A percentile compares a stretch with the other conserved stretches of the same genome.
phyloP scores from a whole-genome alignment of 2,113 vertebrate species.

The Eleginops maclovinus region DNA sequence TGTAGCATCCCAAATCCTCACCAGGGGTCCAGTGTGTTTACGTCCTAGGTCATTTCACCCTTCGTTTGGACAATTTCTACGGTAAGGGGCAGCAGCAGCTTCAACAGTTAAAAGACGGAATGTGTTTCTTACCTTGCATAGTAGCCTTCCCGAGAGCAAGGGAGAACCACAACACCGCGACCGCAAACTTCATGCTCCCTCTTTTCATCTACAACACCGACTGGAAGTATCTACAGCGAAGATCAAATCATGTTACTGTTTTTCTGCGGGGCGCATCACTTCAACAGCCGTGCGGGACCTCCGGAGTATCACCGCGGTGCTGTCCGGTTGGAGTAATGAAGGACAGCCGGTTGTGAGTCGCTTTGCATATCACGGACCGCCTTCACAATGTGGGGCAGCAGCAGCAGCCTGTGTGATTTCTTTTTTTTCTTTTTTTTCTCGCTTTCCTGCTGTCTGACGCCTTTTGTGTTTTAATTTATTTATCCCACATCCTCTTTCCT shows the following conservation, averaged over 20 bases:
- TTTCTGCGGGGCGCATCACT: slow-evolving; percentile 25
- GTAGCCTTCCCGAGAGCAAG: slow-evolving; percentile 59
- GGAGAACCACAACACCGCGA: slow-evolving; percentile 66
- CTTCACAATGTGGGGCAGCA: slow-evolving; percentile 18
- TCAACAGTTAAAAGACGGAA: slow-evolving; percentile 30
- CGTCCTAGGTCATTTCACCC: neutral
- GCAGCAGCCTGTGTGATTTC: slow-evolving; percentile 8
- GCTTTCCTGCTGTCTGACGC: slow-evolving; percentile 18
- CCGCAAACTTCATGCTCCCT: slow-evolving; percentile 77
- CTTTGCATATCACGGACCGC: slow-evolving; percentile 18
- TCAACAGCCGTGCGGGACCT: slow-evolving; percentile 26
- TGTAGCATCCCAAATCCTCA: neutral
- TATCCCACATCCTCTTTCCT: slow-evolving; percentile 29
- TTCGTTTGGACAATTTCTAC: neutral
- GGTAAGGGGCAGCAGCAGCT: neutral
- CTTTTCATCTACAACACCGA: neutral
- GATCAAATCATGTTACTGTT: slow-evolving; percentile 44
- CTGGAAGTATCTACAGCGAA: slow-evolving; percentile 1
- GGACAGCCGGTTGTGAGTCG: slow-evolving; percentile 20
- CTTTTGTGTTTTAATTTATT: slow-evolving; percentile 1
- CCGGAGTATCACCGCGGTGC: slow-evolving; percentile 9
- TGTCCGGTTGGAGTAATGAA: slow-evolving; percentile 33
- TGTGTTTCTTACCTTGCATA: slow-evolving; percentile 72
- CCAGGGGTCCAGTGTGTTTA: no score
- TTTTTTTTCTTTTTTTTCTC: neutral